Conservation (phyloP, 1,140 invertebrate species). For the Mya arenaria region DNA sequence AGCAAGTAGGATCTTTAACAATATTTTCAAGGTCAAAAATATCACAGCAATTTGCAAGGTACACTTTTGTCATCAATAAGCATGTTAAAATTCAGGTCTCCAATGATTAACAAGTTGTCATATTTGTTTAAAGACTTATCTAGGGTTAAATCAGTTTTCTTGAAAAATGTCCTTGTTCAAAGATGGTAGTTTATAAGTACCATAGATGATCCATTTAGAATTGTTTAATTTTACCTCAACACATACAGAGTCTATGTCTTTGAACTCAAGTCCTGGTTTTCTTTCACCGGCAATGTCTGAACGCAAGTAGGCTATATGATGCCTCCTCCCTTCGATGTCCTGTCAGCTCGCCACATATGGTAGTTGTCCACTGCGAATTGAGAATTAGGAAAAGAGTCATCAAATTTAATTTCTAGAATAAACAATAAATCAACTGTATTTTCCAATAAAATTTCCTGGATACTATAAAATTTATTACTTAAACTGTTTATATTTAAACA, state of each 20-base stretch:
- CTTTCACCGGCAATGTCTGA: background rate
- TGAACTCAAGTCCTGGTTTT: background rate
- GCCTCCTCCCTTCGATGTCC: constrained; percentile 10
- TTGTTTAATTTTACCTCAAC: background rate
- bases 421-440: constrained; percentile 32
- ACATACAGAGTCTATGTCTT: background rate
- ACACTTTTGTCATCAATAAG: background rate
- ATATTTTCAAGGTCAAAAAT: constrained; percentile 18
- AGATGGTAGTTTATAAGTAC: background rate
- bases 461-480: background rate
- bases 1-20: background rate
- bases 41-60: background rate
- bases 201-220: constrained; percentile 24
- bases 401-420: constrained; percentile 40
- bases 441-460: constrained; percentile 12
- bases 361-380: constrained; percentile 39
- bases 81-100: constrained; percentile 20
- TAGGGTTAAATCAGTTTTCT: background rate
- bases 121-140: constrained; percentile 2
- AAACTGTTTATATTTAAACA: constrained; percentile 24
- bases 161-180: background rate
- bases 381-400: constrained; percentile 35
- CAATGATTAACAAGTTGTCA: background rate
- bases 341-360: constrained; percentile 25
- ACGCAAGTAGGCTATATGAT: background rate